Base-by-base conservation (phyloP, 2,797 vertebrate species). In the Serranus cabrilla region DNA sequence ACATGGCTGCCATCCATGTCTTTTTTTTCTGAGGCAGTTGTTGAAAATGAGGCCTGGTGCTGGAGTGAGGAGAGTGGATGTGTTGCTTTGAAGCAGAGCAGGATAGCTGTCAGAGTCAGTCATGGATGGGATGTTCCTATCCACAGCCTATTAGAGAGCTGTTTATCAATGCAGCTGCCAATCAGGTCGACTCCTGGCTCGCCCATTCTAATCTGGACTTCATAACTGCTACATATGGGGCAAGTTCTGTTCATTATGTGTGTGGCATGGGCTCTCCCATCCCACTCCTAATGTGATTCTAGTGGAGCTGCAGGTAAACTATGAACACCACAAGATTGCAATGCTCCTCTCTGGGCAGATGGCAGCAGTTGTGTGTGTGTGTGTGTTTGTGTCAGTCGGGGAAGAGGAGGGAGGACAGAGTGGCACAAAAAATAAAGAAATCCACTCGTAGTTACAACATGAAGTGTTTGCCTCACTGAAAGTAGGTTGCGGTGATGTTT, bases 131-230 rank as follows among this genome's bases (percentile, higher is more conserved):
- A 89, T 91, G 84, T 83, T 94, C 84, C 81, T 83, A 83, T 91
- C 87, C 82, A 80, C 83, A 87, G 88, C 88, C 91, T 92, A 92
- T 94, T 94, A 94, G 90, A 85, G 86, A 86, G 85, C 86, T 90
- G 90, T 91, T 93, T 93, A 93, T 92, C 91, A 93, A 89, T 92
- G 90, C 80, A 85, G 82, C 89, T 84, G 86, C 79, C 87, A 90
- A 88, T 94, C 84, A 85, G 86, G 70, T 43, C 55, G 57, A 68
- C 79, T 86, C 58, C 67, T 74, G 83, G 77, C 88, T 88, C 80
- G 73, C 75, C 85, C 74, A 61, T 75, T 89, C 74, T 92, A 91
- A 92, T 93, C 80, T 91, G 82, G 80, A 91, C 86, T 90, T 90
- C 73, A 87, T 92, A 91, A 92, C 76, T 40, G 74, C 62, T 90